Base-by-base conservation (phyloP, 2,797 vertebrate species). In the Apogon hyalosoma region DNA sequence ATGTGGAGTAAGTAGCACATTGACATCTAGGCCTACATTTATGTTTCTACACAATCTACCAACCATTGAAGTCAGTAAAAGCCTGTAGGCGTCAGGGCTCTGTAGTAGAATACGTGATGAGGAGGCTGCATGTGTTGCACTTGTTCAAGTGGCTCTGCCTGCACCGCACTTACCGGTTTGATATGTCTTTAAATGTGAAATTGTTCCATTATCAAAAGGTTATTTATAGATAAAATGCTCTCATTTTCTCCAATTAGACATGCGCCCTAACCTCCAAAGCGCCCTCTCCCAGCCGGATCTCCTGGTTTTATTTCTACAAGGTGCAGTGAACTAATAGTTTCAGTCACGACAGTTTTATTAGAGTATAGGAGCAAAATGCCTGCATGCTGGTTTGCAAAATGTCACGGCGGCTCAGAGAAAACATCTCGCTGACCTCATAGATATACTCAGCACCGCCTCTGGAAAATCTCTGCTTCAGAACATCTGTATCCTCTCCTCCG, bases 31-130 rank as follows among this genome's bases (percentile, higher is more conserved):
- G 24, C 24, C 24, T 36, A 9, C 31, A 33, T 36, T 36, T 36
- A 36, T 36, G 46, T 77, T 81, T 33, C 52, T 50, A 76, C 73
- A 41, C 41, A 56, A 40, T 69, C 45, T 66, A 45, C 80, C 85
- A 75, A 77, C 71, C 71, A 48, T 41, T 69, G 73, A 28, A 69
- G 57, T 61, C 54, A 60, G 66, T 63, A 74, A 82, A 73, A 69
- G 80, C 63, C 56, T 14, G 72, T 52, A 73, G 59, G 73, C 62
- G 73, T 83, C 66, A 11, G 53, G 73, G 70, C 70, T 77, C 60
- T 58, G 77, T 88, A 87, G 85, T 85, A 81, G 86, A 80, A 87
- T 87, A 76, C 71, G 39, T 81, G 81, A 84, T 84, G 75, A 86
- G 66, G 73, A 80, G 60, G 77, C 62, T 83, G 80, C 73, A 84